Base-by-base conservation (phyloP, 2,113 vertebrate species). In the Plotosus lineatus region DNA sequence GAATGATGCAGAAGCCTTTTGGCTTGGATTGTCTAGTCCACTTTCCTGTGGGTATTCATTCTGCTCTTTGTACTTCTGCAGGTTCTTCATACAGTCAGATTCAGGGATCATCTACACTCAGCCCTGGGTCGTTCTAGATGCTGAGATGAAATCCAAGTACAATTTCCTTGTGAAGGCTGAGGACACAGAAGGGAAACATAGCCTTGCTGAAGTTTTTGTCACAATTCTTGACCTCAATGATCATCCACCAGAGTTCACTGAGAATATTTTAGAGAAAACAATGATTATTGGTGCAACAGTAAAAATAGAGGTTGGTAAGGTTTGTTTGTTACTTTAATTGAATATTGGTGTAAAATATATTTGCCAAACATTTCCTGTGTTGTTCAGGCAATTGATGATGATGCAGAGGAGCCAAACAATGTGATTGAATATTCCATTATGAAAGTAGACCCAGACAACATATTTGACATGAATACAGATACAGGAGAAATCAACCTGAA, bases 381-480 rank as follows among this genome's bases (percentile, higher is more conserved):
- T 82, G 11, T 71, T 78, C 87, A 99, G 97, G 98, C 97, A 81
- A 91, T 92, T 65, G 98, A 99, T 56, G 94, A 96, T 68, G 97
- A 99, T 33, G 97, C 97, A 48, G 97, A 98, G 75, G 93, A 98
- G 21, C 98, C 98, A 53, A 99, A 99, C 90, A 99, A 99, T 40
- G 90, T 99, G 0, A 97, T 99, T 1, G 95, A 99, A 87, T 99
- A 99, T 72, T 94, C 97, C 88, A 99, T 99, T 88, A 98, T 95
- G 94, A 96, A 94, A 68, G 94, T 94, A 15, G 96, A 99, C 72
- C 98, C 98, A 0, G 93, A 93, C 87, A 95, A 97, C 2, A 96
- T 99, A 40, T 99, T 99, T 66, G 95, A 99, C 86, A 99, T 98
- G 1, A 85, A 99, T 21, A 58, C 92, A 26, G 94, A 94, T 85